These are phyloP conservation scores for Atrina japonica DNA, from an alignment of 2,888 invertebrate genomes.

Conservation along the genomic window DNA sequence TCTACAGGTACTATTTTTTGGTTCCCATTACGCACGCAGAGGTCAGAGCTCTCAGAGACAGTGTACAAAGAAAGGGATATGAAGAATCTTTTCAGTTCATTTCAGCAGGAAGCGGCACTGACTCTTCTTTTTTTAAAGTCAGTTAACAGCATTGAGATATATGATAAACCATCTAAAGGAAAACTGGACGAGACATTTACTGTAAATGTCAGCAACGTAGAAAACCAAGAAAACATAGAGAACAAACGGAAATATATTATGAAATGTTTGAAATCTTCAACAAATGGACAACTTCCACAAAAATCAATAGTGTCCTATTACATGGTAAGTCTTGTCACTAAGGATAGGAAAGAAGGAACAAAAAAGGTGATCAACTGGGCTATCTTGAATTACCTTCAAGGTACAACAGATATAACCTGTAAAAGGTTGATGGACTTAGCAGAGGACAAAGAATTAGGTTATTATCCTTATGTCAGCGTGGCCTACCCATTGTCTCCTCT, in stretches of 20 bases:
- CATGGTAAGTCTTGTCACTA: constrained; percentile 1
- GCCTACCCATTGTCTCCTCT: constrained; percentile 22
- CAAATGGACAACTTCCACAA: constrained; percentile 4
- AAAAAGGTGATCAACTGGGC: constrained; percentile 8
- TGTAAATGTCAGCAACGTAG: background rate
- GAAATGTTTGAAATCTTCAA: background rate
- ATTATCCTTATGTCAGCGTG: constrained; percentile 38
- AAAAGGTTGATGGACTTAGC: constrained; percentile 26
- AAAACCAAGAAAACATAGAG: constrained; percentile 2
- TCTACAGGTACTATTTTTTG: constrained; percentile 74
- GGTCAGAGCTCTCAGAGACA: constrained; percentile 66
- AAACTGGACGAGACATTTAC: background rate
- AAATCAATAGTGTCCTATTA: background rate
- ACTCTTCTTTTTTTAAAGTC: constrained; percentile 72
- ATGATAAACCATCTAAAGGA: constrained; percentile 8
- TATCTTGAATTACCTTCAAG: constrained; percentile 3
- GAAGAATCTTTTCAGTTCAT: constrained; percentile 60
- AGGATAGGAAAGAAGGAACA: too few relatives aligned
- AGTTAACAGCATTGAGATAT: constrained; percentile 61
- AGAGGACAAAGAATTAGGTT: constrained; percentile 23
- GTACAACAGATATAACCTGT: background rate
- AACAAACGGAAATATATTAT: background rate
- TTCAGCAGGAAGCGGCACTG: constrained; percentile 65
- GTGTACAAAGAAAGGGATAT: constrained; percentile 63
- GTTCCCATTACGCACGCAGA: constrained; percentile 69